Conservation (phyloP, 2,888 invertebrate species). For the Odontocolon sp. region DNA sequence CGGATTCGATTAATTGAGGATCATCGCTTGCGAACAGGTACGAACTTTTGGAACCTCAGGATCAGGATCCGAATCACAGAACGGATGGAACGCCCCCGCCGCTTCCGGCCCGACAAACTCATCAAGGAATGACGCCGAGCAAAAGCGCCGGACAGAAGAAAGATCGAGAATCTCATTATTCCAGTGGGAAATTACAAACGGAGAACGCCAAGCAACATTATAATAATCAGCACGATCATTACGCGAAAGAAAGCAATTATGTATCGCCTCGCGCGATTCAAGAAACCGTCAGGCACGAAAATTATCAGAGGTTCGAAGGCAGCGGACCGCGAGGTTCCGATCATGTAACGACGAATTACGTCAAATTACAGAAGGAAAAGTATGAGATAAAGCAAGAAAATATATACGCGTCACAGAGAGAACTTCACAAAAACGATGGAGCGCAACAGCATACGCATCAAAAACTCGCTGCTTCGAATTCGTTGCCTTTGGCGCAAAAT, state of each 20-base stretch:
- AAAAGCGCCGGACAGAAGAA: slow-evolving; percentile 71
- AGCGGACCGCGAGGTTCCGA: slow-evolving; percentile 77
- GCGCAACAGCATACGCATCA: slow-evolving; percentile 72
- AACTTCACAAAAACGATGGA: slow-evolving; percentile 70
- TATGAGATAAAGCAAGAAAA: slow-evolving; percentile 77
- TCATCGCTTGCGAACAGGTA: slow-evolving; percentile 75
- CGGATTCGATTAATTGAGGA: slow-evolving; percentile 41
- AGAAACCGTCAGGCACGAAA: slow-evolving; percentile 73
- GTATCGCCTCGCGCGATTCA: slow-evolving; percentile 74
- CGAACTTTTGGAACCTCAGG: slow-evolving; percentile 82
- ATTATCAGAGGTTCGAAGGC: slow-evolving; percentile 79
- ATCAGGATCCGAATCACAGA: slow-evolving; percentile 76
- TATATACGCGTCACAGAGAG: slow-evolving; percentile 75
- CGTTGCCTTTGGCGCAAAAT: slow-evolving; percentile 77
- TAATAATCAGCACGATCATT: slow-evolving; percentile 70
- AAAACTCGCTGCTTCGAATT: slow-evolving; percentile 78
- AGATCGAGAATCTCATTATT: slow-evolving; percentile 75
- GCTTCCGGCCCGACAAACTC: slow-evolving; percentile 81
- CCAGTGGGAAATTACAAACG: slow-evolving; percentile 65
- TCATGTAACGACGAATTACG: slow-evolving; percentile 71
- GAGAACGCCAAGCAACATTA: slow-evolving; percentile 73
- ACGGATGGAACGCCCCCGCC: slow-evolving; percentile 82
- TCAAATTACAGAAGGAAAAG: slow-evolving; percentile 77
- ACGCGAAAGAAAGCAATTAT: slow-evolving; percentile 76
- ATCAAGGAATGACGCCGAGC: slow-evolving; percentile 70